Evolutionary conservation across 2,888 invertebrate species (phyloP).

Genomic region (Flabesymbios commensalis): DNA sequence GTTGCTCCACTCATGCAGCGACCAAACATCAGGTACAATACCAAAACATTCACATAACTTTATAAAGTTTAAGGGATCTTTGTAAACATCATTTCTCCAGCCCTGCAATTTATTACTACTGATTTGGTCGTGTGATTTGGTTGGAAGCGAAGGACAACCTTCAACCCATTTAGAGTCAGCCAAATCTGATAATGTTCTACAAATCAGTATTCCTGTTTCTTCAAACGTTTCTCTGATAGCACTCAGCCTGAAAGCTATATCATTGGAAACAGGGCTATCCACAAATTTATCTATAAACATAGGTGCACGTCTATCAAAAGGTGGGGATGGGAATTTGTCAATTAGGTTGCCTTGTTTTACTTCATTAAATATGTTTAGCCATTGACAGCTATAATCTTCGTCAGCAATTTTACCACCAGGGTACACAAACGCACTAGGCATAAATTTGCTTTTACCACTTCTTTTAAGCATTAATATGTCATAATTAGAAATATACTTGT

Average conservation of each 20-base stretch:
- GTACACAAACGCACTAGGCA: slow-evolving; percentile 81
- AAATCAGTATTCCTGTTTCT: slow-evolving; percentile 74
- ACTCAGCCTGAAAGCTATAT: slow-evolving; percentile 78
- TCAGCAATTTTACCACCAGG: slow-evolving; percentile 79
- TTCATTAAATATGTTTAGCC: slow-evolving; percentile 71
- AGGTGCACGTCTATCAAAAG: not conserved
- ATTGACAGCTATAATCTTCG: slow-evolving; percentile 72
- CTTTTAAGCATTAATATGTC: slow-evolving; percentile 65
- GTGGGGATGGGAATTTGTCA: not conserved
- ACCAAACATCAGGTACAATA: slow-evolving; percentile 80
- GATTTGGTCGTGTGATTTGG: not conserved
- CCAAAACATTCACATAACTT: slow-evolving; percentile 71
- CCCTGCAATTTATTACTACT: not conserved
- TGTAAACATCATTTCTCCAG: slow-evolving; percentile 62
- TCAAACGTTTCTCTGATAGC: slow-evolving; percentile 90
- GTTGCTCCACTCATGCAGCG: slow-evolving; percentile 78
- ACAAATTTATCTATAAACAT: slow-evolving; percentile 4
- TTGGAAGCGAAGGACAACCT: no score
- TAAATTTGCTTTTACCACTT: slow-evolving; percentile 71
- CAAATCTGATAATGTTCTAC: no score
- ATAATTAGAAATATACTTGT: slow-evolving; percentile 40
- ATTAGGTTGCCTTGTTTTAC: not conserved
- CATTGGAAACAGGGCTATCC: slow-evolving; percentile 49
- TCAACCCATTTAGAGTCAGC: no score
- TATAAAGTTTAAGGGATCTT: slow-evolving; percentile 71